These are phyloP conservation scores for Anarrhichthys ocellatus DNA, from an alignment of 2,113 vertebrate genomes.

Conservation along the genomic window DNA sequence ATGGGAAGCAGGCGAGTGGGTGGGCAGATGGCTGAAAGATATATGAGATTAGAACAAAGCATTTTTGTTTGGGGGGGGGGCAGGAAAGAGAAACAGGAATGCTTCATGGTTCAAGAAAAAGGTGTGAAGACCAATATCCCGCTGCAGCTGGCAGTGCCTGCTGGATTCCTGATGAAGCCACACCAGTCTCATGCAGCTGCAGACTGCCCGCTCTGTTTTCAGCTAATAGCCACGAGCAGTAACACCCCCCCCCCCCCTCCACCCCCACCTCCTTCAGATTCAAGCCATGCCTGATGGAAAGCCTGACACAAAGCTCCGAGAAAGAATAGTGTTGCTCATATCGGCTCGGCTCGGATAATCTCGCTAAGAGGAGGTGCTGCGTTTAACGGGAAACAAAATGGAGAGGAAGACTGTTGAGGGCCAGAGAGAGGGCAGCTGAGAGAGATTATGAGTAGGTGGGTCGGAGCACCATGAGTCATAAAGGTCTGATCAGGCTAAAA, in stretches of 20 bases:
- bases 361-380: slow-evolving; percentile 36
- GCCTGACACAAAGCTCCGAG: slow-evolving; percentile 30
- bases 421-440: slow-evolving; percentile 53
- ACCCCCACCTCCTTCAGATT: slow-evolving; percentile 13
- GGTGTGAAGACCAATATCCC: slow-evolving; percentile 16
- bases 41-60: slow-evolving; percentile 33
- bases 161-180: slow-evolving; percentile 29
- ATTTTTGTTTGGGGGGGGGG: background rate
- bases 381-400: slow-evolving; percentile 58
- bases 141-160: slow-evolving; percentile 29
- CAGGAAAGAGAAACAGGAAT: background rate
- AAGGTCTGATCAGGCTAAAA: slow-evolving; percentile 51
- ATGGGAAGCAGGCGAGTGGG: slow-evolving; percentile 40
- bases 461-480: slow-evolving; percentile 58
- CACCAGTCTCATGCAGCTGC: slow-evolving; percentile 23
- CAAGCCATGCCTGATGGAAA: slow-evolving; percentile 22
- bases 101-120: background rate
- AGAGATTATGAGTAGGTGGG: slow-evolving; percentile 56
- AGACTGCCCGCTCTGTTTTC: slow-evolving; percentile 24
- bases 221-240: slow-evolving; percentile 44
- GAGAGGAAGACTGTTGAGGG: slow-evolving; percentile 50
- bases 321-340: slow-evolving; percentile 11
- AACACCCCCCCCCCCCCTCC: background rate
- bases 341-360: slow-evolving; percentile 24
- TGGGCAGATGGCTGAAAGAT: slow-evolving; percentile 44